Evolutionary conservation across 2,888 invertebrate genomes (phyloP), one percentile per base, ranked within the genome.

Genomic region (Hyalella azteca): DNA sequence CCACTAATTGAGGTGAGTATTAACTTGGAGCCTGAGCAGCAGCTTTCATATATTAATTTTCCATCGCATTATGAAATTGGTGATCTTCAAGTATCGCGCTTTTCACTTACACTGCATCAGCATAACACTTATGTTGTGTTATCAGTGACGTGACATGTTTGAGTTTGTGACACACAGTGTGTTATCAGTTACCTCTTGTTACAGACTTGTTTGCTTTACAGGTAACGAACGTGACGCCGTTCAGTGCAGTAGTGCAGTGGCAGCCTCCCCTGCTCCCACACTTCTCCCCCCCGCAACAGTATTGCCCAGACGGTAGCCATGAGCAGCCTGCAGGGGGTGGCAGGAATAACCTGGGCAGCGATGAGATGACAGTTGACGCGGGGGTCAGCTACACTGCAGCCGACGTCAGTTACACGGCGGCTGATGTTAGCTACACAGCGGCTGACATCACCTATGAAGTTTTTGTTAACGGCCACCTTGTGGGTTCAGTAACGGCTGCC

Each of bases 201-300:
- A n/a, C n/a, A n/a, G n/a, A n/a, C n/a, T n/a, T n/a, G n/a, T n/a
- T 3, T 54, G 26, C 29, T 7, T 26, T 26, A 13, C 87, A 94
- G 94, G 93, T 95, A 85, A 92, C 93, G 86, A 94, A 95, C 87
- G 91, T 95, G 86, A 94, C 92, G 86, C 92, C 95, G 82, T 92
- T 94, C 85, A 93, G 94, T 89, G 95, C 95, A 87, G 91, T 95
- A 88, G 91, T 95, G 86, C 92, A 93, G 87, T 94, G 95, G 93
- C 40, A 39, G 40, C 41, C 75, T 13, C 75, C 75, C 29, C 75
- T 45, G 22, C 75, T 75, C 22, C 75, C n/a, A n/a, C n/a, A n/a
- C n/a, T n/a, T n/a, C n/a, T n/a, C n/a, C n/a, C n/a, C n/a, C n/a
- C n/a, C n/a, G n/a, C 79, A 81, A 90, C 91, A 82, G 9, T 39